phyloP scores from a whole-genome alignment of 2,113 vertebrate species.

The Callorhinus ursinus region DNA sequence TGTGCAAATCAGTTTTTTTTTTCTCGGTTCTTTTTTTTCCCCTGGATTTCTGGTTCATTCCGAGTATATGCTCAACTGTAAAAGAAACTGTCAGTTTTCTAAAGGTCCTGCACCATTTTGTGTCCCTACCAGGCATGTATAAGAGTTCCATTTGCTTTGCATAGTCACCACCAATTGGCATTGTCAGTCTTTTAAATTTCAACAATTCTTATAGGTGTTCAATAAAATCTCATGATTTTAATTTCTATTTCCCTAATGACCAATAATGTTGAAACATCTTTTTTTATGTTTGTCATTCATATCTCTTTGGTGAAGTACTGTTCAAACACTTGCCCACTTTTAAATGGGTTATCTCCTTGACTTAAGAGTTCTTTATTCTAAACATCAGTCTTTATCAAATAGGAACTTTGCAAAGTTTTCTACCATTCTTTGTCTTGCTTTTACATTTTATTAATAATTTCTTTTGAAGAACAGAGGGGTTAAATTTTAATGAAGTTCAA shows the following conservation, averaged over 20 bases:
- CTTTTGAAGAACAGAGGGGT: background rate
- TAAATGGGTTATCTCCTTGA: background rate
- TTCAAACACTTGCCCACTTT: background rate
- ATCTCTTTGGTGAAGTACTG: background rate
- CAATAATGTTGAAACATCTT: background rate
- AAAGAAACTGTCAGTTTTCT: background rate
- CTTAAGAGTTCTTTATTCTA: background rate
- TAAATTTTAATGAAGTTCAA: background rate
- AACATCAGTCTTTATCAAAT: background rate
- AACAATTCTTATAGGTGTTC: background rate
- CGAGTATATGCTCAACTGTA: background rate
- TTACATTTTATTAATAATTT: background rate
- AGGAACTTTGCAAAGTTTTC: background rate
- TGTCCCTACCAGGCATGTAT: background rate
- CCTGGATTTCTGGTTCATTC: background rate
- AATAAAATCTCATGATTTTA: background rate
- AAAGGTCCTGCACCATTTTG: background rate
- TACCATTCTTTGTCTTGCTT: background rate
- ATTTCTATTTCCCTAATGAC: background rate
- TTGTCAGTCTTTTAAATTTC: background rate
- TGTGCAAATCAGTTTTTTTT: background rate
- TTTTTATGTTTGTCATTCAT: background rate
- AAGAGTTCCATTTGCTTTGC: background rate
- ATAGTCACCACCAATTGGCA: background rate
- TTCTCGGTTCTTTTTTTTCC: background rate